These are phyloP conservation scores for Stratiolaelaps scimitus DNA, from an alignment of 1,140 invertebrate genomes.

Conservation along the genomic window DNA sequence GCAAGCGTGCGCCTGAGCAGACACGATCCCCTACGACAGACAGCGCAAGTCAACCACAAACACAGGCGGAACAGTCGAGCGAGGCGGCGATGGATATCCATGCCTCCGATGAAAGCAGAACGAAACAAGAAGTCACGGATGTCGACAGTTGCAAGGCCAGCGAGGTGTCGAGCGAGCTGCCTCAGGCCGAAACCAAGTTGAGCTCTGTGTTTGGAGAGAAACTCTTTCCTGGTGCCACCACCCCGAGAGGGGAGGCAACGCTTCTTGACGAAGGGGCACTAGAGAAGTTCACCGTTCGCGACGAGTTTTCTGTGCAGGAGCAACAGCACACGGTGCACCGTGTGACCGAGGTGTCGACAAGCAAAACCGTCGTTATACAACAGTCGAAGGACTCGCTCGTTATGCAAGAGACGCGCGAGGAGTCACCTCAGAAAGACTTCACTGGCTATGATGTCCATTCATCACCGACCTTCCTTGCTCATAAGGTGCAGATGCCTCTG, in stretches of 20 bases:
- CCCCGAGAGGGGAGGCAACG: constrained; percentile 9
- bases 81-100: neutral
- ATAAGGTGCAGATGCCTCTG: constrained; percentile 21
- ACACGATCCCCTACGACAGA: too few species aligned
- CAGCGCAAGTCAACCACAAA: neutral
- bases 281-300: constrained; percentile 26
- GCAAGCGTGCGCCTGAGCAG: too few species aligned
- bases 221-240: constrained; percentile 7
- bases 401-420: constrained; percentile 19
- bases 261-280: constrained; percentile 19
- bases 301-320: constrained; percentile 15
- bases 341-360: constrained; percentile 1
- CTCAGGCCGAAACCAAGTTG: constrained; percentile 28
- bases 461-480: constrained; percentile 7
- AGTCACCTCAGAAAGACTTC: constrained; percentile 23
- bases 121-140: neutral
- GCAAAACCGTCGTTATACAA: constrained; percentile 17
- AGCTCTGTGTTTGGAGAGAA: constrained; percentile 29
- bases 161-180: constrained; percentile 24
- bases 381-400: constrained; percentile 25
- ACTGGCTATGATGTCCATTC: constrained; percentile 9
- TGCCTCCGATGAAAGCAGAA: neutral
- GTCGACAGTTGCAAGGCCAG: constrained; percentile 26
- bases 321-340: too few species aligned
- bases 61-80: neutral